These are phyloP conservation scores for Axis porcinus DNA, from an alignment of 2,113 vertebrate genomes.

Conservation along the genomic window DNA sequence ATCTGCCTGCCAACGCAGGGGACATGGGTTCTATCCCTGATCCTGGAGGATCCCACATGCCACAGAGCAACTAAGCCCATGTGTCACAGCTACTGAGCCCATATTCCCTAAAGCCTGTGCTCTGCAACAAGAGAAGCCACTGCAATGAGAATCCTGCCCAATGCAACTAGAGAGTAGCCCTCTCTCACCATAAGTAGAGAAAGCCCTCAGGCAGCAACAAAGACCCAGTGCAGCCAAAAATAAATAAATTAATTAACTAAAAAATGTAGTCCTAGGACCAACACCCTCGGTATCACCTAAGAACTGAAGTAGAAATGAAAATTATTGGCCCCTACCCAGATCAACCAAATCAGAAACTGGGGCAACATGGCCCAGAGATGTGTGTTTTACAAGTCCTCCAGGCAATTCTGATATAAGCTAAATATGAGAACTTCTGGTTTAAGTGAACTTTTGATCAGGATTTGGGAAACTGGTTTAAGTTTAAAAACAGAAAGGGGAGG, in stretches of 20 bases:
- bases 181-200: neutral
- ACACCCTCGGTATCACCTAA: neutral
- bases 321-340: neutral
- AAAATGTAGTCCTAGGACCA: neutral
- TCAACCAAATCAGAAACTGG: neutral
- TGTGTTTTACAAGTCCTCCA: neutral
- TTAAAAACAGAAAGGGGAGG: conserved; percentile 3
- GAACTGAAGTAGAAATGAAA: neutral
- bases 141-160: neutral
- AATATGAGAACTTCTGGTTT: conserved; percentile 21
- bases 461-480: neutral
- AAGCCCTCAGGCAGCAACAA: neutral
- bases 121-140: neutral
- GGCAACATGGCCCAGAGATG: neutral
- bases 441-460: conserved; percentile 2
- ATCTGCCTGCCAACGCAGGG: neutral
- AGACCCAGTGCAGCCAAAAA: neutral
- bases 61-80: neutral
- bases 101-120: neutral
- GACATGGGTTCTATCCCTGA: neutral
- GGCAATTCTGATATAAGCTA: neutral
- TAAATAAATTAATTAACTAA: neutral
- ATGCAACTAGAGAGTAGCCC: neutral
- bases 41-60: neutral
- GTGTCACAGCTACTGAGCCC: neutral